Evolutionary conservation across 2,888 invertebrate species (phyloP).

Genomic region (Dryocosmus kuriphilus): DNA sequence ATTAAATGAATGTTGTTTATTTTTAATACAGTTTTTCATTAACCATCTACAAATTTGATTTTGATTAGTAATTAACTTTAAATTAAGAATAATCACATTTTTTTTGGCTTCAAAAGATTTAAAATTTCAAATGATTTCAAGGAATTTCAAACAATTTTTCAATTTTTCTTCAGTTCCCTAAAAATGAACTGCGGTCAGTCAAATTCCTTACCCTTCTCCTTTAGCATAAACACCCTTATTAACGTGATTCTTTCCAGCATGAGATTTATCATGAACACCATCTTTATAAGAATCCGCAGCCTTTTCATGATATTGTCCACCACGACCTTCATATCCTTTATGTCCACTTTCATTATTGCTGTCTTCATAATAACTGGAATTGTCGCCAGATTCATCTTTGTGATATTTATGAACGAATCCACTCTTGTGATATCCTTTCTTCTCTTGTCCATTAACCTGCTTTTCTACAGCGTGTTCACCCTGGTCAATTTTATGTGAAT

Average conservation of each 20-base stretch:
- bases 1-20: too few species aligned
- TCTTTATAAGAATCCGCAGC: conserved; percentile 59
- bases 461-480: conserved; percentile 59
- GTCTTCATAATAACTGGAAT: conserved; percentile 85
- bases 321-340: conserved; percentile 69
- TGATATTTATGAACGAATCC: conserved; percentile 85
- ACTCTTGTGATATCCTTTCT: conserved; percentile 85
- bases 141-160: too few species aligned
- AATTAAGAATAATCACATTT: too few species aligned
- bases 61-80: too few species aligned
- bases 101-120: too few species aligned
- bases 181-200: too few species aligned
- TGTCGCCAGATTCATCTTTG: conserved; percentile 85
- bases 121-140: too few species aligned
- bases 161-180: too few species aligned
- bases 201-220: conserved; percentile 56
- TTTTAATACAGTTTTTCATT: too few species aligned
- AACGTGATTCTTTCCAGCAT: conserved; percentile 49
- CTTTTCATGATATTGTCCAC: conserved; percentile 68
- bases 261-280: conserved; percentile 54
- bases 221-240: conserved; percentile 55
- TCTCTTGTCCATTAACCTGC: conserved; percentile 76
- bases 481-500: conserved; percentile 66
- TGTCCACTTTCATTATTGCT: conserved; percentile 78
- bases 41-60: too few species aligned